Percentiles rank a stretch among this genome's conserved stretches.
Evolutionary conservation across 1,140 invertebrate genomes (phyloP).

Genomic region (Drosophila tropicalis): DNA sequence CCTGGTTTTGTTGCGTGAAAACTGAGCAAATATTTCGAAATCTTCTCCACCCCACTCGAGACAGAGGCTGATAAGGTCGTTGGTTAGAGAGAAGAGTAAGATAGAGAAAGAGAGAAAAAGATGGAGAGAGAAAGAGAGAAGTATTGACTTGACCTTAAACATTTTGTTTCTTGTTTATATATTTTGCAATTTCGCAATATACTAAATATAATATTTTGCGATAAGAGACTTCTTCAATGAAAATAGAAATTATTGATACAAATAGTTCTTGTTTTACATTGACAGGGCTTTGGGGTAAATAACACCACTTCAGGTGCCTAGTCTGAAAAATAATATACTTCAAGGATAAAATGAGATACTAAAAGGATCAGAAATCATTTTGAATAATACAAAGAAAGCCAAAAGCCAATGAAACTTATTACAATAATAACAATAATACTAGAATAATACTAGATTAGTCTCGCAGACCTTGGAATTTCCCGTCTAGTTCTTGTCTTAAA

Average conservation of each 20-base stretch:
- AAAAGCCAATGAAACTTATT: no score
- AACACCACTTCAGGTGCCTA: no score
- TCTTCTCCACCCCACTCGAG: conserved; percentile 23
- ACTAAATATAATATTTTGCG: conserved; percentile 1
- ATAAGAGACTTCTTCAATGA: neutral
- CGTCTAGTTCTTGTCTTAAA: no score
- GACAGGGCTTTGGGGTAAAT: no score
- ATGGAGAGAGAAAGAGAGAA: neutral
- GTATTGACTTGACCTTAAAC: conserved; percentile 63
- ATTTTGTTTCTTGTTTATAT: conserved; percentile 15
- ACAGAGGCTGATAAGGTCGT: conserved; percentile 51
- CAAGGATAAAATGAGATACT: no score
- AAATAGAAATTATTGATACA: neutral
- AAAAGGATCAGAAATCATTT: no score
- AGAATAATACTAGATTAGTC: no score
- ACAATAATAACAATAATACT: no score
- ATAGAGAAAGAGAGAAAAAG: neutral
- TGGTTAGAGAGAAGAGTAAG: conserved; percentile 14
- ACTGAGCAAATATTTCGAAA: conserved; percentile 49
- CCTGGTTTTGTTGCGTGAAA: conserved; percentile 52
- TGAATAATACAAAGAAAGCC: no score
- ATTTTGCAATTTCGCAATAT: conserved; percentile 12
- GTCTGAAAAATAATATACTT: no score
- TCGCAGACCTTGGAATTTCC: no score
- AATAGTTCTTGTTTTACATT: neutral